phyloP scores from a whole-genome alignment of 1,140 invertebrate species.

The Aphelenchoides besseyi region DNA sequence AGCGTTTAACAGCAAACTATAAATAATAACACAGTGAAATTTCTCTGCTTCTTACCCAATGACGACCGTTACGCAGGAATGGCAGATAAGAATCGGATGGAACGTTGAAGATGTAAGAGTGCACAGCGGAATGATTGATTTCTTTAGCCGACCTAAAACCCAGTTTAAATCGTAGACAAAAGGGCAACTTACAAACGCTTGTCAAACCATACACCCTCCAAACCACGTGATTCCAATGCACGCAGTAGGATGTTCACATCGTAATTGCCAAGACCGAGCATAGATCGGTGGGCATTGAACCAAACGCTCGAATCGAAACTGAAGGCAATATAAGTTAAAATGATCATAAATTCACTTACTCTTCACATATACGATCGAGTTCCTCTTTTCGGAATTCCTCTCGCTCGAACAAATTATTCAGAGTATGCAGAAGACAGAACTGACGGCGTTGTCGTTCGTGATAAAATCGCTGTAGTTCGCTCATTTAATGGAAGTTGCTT shows the following conservation, averaged over 20 bases:
- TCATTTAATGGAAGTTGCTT: no score
- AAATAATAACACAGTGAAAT: constrained; percentile 37
- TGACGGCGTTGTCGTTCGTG: constrained; percentile 47
- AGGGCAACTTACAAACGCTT: constrained; percentile 34
- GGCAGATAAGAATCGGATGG: constrained; percentile 36
- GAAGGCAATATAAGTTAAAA: constrained; percentile 8
- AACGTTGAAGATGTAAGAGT: constrained; percentile 46
- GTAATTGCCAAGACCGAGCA: constrained; percentile 51
- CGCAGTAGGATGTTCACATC: constrained; percentile 45
- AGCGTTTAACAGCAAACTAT: constrained; percentile 40
- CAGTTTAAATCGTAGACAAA: constrained; percentile 4
- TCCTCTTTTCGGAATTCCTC: constrained; percentile 47
- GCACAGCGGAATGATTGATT: constrained; percentile 31
- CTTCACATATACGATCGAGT: constrained; percentile 48
- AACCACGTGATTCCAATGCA: constrained; percentile 27
- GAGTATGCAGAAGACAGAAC: constrained; percentile 43
- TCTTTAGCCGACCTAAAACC: constrained; percentile 33
- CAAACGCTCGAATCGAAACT: constrained; percentile 42
- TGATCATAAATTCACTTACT: constrained; percentile 32
- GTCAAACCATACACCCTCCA: constrained; percentile 41
- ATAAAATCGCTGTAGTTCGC: constrained; percentile 32
- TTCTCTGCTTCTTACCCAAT: constrained; percentile 52
- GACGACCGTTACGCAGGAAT: constrained; percentile 42
- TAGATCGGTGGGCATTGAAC: constrained; percentile 51
- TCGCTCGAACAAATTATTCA: constrained; percentile 49